These are phyloP conservation scores for Aphidius ervi DNA, from an alignment of 1,140 invertebrate genomes.

Conservation along the genomic window DNA sequence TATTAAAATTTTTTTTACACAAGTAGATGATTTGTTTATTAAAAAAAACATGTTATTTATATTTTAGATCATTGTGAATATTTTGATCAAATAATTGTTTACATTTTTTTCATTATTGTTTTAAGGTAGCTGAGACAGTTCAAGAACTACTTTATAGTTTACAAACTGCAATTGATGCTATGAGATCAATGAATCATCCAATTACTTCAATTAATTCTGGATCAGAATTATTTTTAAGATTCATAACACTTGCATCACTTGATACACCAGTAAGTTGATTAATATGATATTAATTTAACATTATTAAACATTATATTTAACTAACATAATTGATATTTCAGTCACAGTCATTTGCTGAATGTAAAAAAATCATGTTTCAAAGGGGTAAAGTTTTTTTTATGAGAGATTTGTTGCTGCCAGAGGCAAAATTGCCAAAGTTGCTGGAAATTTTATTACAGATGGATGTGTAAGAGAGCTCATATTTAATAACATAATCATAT, in stretches of 20 bases:
- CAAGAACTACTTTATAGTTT: slow-evolving; percentile 78
- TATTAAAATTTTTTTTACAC: too few relatives aligned
- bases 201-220: slow-evolving; percentile 85
- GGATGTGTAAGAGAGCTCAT: slow-evolving; percentile 66
- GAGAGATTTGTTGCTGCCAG: slow-evolving; percentile 72
- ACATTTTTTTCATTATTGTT: too few relatives aligned
- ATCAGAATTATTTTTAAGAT: slow-evolving; percentile 87
- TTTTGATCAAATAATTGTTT: slow-evolving; percentile 61
- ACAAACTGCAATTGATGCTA: slow-evolving; percentile 71
- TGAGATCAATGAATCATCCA: slow-evolving; percentile 78
- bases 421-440: slow-evolving; percentile 78
- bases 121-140: slow-evolving; percentile 71
- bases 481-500: slow-evolving; percentile 8
- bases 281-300: too few relatives aligned
- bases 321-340: too few relatives aligned
- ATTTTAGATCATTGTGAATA: slow-evolving; percentile 67
- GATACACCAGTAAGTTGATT: slow-evolving; percentile 59
- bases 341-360: slow-evolving; percentile 74
- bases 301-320: too few relatives aligned
- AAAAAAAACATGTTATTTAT: slow-evolving; percentile 7
- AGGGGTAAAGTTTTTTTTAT: slow-evolving; percentile 78
- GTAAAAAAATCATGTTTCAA: slow-evolving; percentile 78
- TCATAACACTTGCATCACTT: slow-evolving; percentile 84
- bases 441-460: slow-evolving; percentile 80
- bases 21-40: slow-evolving; percentile 2